These are phyloP conservation scores for Lamellibrachia luymesi DNA, from an alignment of 1,140 invertebrate genomes.

Conservation along the genomic window DNA sequence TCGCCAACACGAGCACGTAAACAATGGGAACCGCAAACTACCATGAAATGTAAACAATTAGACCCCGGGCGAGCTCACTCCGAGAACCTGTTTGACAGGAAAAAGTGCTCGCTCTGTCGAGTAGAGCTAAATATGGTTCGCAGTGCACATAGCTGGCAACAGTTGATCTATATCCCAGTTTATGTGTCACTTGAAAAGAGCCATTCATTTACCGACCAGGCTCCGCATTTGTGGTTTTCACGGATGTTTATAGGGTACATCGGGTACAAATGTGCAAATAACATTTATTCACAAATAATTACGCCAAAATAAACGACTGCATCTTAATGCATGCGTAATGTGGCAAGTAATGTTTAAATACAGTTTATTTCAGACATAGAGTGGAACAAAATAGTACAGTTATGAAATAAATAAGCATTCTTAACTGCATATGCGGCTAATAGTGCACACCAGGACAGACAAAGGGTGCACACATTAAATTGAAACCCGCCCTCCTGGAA, in stretches of 20 bases:
- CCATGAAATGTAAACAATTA: not conserved
- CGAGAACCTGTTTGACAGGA: not conserved
- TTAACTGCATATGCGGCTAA: too few relatives aligned
- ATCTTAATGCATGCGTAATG: not conserved
- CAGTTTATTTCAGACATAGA: too few relatives aligned
- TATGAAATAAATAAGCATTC: too few relatives aligned
- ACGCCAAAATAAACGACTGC: too few relatives aligned
- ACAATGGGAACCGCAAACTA: too few relatives aligned
- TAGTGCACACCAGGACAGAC: too few relatives aligned
- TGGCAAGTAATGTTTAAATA: not conserved
- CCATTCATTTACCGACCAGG: not conserved
- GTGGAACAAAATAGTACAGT: too few relatives aligned
- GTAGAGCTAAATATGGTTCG: not conserved
- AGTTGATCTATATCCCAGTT: not conserved
- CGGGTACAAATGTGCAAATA: not conserved
- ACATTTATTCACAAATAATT: not conserved
- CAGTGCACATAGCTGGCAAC: not conserved
- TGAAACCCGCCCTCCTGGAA: too few relatives aligned
- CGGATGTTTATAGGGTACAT: not conserved
- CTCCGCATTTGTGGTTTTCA: not conserved
- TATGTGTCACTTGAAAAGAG: not conserved
- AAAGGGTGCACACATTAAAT: too few relatives aligned
- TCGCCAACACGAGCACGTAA: too few relatives aligned
- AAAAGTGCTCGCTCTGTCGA: not conserved
- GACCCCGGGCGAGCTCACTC: not conserved